A percentile compares a stretch with the other conserved stretches of the same genome.
Conservation (phyloP, 1,140 invertebrate species). For the Bombyx mandarina region DNA sequence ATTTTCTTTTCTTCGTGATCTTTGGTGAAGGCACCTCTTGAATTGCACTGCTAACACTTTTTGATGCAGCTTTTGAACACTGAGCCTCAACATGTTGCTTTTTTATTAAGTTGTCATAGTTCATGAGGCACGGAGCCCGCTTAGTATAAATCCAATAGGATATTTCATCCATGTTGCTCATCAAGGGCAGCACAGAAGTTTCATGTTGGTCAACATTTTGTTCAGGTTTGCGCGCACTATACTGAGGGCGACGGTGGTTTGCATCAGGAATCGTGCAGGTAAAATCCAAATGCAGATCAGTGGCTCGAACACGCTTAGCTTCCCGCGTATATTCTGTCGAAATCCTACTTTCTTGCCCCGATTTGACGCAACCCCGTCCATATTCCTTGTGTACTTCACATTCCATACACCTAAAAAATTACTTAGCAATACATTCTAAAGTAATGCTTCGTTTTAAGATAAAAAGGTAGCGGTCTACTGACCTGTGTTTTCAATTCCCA, state of each 20-base stretch:
- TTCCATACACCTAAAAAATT: slow-evolving; percentile 49
- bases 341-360: slow-evolving; percentile 14
- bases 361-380: slow-evolving; percentile 25
- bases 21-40: slow-evolving; percentile 29
- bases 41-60: slow-evolving; percentile 27
- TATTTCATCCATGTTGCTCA: slow-evolving; percentile 62
- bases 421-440: no score
- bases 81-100: slow-evolving; percentile 38
- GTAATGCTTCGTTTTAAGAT: no score
- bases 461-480: no score
- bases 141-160: slow-evolving; percentile 56
- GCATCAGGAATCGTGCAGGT: slow-evolving; percentile 7
- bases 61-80: slow-evolving; percentile 31
- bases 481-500: no score
- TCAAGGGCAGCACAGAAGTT: slow-evolving; percentile 34
- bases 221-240: not conserved
- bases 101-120: slow-evolving; percentile 49
- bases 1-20: slow-evolving; percentile 50
- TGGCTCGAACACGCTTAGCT: slow-evolving; percentile 18
- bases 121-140: slow-evolving; percentile 52
- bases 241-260: slow-evolving; percentile 9
- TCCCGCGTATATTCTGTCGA: slow-evolving; percentile 24
- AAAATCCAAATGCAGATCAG: slow-evolving; percentile 25
- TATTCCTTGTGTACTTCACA: slow-evolving; percentile 33
- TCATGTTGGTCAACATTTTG: slow-evolving; percentile 1